Evolutionary conservation across 1,140 invertebrate genomes (phyloP).

Genomic region (Homalodisca vitripennis): DNA sequence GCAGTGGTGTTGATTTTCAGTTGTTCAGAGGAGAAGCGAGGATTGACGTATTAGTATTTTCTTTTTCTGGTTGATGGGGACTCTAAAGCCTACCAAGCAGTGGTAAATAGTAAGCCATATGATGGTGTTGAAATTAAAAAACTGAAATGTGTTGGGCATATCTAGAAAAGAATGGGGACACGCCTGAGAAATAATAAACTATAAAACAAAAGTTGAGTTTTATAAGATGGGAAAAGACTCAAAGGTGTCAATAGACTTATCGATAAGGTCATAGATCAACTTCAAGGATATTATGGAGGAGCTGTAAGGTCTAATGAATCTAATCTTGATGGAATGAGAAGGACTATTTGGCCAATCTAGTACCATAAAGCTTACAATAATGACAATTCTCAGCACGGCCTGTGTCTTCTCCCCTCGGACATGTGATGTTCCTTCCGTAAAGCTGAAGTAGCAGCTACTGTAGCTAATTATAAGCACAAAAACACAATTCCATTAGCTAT

Average conservation of each 20-base stretch:
- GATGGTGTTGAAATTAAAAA: neutral
- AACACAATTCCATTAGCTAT: too few relatives aligned
- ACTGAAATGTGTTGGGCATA: neutral
- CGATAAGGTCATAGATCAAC: neutral
- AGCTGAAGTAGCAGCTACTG: too few relatives aligned
- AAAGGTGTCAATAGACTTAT: neutral
- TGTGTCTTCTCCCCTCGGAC: too few relatives aligned
- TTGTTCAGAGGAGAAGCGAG: neutral
- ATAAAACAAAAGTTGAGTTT: neutral
- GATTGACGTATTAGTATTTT: neutral
- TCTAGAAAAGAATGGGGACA: neutral
- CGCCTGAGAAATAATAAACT: neutral
- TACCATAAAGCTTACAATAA: neutral
- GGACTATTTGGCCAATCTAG: neutral
- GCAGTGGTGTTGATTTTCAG: neutral
- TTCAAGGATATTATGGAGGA: too few relatives aligned
- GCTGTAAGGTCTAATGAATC: too few relatives aligned
- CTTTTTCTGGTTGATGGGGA: neutral
- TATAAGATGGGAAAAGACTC: neutral
- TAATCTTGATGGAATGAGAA: neutral
- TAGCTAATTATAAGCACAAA: too few relatives aligned
- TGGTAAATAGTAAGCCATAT: too few relatives aligned
- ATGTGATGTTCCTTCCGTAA: too few relatives aligned
- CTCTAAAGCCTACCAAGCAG: too few relatives aligned
- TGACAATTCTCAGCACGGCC: too few relatives aligned